These are phyloP conservation scores for Rhinatrema bivittatum DNA, from an alignment of 2,797 vertebrate genomes.

Conservation along the genomic window DNA sequence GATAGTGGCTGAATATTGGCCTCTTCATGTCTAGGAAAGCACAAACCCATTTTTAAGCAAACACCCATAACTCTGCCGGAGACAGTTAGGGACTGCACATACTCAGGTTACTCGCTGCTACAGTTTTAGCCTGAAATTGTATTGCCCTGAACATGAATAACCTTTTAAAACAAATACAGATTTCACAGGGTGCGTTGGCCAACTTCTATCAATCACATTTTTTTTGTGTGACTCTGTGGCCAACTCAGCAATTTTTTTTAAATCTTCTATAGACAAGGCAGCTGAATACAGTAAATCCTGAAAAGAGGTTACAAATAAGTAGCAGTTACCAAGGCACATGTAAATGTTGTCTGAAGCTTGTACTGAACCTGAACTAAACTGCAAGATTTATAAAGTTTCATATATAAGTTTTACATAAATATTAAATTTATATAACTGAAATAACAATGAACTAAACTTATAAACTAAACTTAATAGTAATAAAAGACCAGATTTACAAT, in stretches of 20 bases:
- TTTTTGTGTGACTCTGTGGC: conserved; percentile 10
- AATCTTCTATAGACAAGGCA: conserved; percentile 25
- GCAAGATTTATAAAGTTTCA: no score
- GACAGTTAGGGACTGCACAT: conserved; percentile 16
- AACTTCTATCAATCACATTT: conserved; percentile 5
- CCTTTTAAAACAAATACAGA: conserved; percentile 9
- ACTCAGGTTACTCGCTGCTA: conserved; percentile 26
- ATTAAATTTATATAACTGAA: no score
- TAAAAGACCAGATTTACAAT: no score
- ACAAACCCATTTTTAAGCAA: conserved; percentile 29
- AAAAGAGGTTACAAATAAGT: conserved; percentile 19
- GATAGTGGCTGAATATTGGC: no score
- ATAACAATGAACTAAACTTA: no score
- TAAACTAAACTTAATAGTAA: no score
- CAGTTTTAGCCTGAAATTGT: conserved; percentile 24
- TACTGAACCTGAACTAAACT: no score
- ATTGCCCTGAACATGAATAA: conserved; percentile 17
- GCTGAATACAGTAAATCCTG: conserved; percentile 20
- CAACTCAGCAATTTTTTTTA: conserved; percentile 28
- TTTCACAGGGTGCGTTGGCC: conserved; percentile 22
- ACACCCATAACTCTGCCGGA: conserved; percentile 32
- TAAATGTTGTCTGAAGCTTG: no score
- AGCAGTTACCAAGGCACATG: no score
- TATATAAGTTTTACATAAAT: no score
- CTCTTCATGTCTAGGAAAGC: no score